phyloP scores from a whole-genome alignment of 2,888 invertebrate species.

The Drosophila eohydei region DNA sequence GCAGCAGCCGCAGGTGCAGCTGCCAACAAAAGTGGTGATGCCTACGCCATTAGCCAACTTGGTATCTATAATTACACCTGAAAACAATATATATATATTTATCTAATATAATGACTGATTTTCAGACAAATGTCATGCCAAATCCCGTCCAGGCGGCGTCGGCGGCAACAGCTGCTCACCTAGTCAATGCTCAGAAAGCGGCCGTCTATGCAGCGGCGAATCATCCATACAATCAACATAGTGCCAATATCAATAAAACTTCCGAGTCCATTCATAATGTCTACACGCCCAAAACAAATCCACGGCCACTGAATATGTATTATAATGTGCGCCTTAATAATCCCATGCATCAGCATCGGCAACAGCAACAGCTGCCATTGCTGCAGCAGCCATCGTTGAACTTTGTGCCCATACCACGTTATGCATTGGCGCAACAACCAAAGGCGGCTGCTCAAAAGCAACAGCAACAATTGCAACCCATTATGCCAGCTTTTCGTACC shows the following conservation, averaged over 20 bases:
- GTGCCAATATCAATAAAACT: slow-evolving; percentile 58
- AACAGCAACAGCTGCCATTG: slow-evolving; percentile 14
- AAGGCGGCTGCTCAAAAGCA: slow-evolving; percentile 38
- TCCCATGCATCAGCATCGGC: slow-evolving; percentile 38
- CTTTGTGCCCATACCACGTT: slow-evolving; percentile 63
- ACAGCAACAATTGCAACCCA: slow-evolving; percentile 41
- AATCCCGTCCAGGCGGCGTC: slow-evolving; percentile 27
- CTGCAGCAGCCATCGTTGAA: slow-evolving; percentile 38
- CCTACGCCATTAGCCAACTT: slow-evolving; percentile 59
- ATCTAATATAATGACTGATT: neutral
- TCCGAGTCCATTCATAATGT: slow-evolving; percentile 45
- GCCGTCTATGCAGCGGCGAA: slow-evolving; percentile 26
- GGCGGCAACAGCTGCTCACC: slow-evolving; percentile 10
- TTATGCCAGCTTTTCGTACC: slow-evolving; percentile 82
- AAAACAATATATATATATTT: neutral
- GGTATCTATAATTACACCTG: slow-evolving; percentile 35
- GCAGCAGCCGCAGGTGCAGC: slow-evolving; percentile 32
- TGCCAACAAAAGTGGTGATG: slow-evolving; percentile 17
- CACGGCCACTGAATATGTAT: slow-evolving; percentile 61
- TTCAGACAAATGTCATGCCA: slow-evolving; percentile 59
- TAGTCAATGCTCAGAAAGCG: slow-evolving; percentile 41
- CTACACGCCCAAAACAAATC: slow-evolving; percentile 51
- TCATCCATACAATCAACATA: slow-evolving; percentile 49
- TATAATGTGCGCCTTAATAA: slow-evolving; percentile 72
- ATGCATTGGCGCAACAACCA: slow-evolving; percentile 23